Base-by-base conservation (phyloP, 1,140 invertebrate species). In the Ceratitis capitata region DNA sequence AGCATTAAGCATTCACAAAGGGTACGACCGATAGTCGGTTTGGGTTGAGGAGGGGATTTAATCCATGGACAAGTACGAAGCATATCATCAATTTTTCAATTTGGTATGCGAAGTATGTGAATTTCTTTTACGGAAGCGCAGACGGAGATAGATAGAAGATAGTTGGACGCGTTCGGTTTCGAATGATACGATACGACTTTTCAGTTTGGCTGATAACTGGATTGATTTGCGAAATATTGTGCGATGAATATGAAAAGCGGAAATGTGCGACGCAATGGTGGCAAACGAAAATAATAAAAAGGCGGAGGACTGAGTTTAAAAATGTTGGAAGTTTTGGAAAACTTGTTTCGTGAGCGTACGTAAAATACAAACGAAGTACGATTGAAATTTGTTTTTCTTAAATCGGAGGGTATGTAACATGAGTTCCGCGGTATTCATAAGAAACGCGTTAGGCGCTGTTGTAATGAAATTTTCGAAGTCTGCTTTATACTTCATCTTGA, bases 231-330 rank as follows among this genome's bases (percentile, higher is more conserved):
- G 61, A 39, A 26, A 42, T 78, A 78, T 45, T 78, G 69, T 78
- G 35, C 69, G 69, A 78, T 78, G 69, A 78, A 9, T 45, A 78
- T 78, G 69, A 78, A 78, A 78, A 78, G 35, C 69, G 69, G 69
- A 78, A 45, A 78, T 78, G 69, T 78, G 69, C 69, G 69, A 78
- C 69, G 69, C 69, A 78, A 78, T 78, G 69, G 69, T 78, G 69
- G 69, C 69, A 78, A 78, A 78, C 69, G 69, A 78, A 78, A 45
- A 78, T 47, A 78, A n/a, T n/a, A n/a, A n/a, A 78, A 78, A 78
- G 69, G 69, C 69, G 69, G 42, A 78, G 69, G 39, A 78, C 69
- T 78, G 69, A 42, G 69, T 45, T 45, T 78, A 45, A 78, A 78
- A 78, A 45, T 78, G 35, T 42, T 78, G 35, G 69, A 78, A 78